Conservation (phyloP, 2,797 vertebrate genomes). For the Microcaecilia unicolor region DNA sequence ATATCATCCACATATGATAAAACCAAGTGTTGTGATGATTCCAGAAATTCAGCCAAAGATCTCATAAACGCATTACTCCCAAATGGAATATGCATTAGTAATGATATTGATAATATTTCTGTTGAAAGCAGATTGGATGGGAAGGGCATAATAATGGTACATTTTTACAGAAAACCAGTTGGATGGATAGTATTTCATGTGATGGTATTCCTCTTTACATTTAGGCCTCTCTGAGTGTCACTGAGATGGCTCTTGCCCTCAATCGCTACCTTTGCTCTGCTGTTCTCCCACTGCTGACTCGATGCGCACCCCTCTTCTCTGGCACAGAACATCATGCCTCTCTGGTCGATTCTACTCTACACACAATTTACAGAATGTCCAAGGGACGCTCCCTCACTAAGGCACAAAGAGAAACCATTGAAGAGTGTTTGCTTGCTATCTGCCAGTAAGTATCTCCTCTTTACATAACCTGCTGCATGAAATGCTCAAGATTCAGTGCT, state of each 20-base stretch:
- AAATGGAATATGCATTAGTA: no score
- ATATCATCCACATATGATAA: no score
- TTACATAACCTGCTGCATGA: no score
- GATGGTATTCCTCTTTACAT: not conserved
- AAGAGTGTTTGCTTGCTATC: slow-evolving; percentile 89
- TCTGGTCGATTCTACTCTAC: slow-evolving; percentile 86
- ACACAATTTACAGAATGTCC: slow-evolving; percentile 92
- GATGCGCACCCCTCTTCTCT: slow-evolving; percentile 87
- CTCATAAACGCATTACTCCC: no score
- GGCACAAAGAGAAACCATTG: slow-evolving; percentile 93
- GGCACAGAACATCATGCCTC: slow-evolving; percentile 85
- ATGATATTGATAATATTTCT: no score
- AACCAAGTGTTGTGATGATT: no score
- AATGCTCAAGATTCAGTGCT: no score
- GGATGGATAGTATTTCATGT: no score
- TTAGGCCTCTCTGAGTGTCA: slow-evolving; percentile 88
- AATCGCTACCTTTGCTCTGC: slow-evolving; percentile 91
- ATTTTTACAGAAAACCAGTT: no score
- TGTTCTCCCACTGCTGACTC: slow-evolving; percentile 85
- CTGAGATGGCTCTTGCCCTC: slow-evolving; percentile 87
- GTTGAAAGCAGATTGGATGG: no score
- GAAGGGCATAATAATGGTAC: no score
- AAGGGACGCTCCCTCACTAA: slow-evolving; percentile 95
- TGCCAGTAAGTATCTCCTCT: slow-evolving; percentile 82
- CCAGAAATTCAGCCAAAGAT: no score